Base-by-base conservation (phyloP, 2,888 invertebrate genomes). In the Macrosiphum euphorbiae region DNA sequence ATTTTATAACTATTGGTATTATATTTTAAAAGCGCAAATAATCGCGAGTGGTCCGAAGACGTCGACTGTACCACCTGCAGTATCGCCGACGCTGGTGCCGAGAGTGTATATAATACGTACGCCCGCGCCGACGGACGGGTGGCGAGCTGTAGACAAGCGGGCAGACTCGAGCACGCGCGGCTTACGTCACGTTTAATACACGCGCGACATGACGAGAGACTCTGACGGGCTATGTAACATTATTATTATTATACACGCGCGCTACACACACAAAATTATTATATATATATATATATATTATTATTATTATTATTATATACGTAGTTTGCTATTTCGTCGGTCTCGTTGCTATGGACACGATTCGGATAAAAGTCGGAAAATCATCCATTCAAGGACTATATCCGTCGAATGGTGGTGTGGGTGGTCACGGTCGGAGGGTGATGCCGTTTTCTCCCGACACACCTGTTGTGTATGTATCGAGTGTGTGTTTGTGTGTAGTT, bases 261-360 rank as follows among this genome's bases (percentile, higher is more conserved):
- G 35, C 67, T 13, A 28, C 3, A 86, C 90, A 47, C 44, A 67
- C 47, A n/a, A 35, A 47, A 50, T 90, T 90, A 88, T 47, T 35
- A 67, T 67, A 35, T 44, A 44, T 44, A 85, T 85, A 52, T 52
- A 52, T 44, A 44, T 85, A 20, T 86, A 44, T 85, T 44, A 44
- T 44, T 86, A 47, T 86, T 86, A n/a, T 52, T 88, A 88, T 88
- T 90, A 67, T 67, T 61, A 61, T 84, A 50, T 47, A 26, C 26
- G 28, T 84, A 52, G 78, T 84, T 90, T 84, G 61, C 88, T 55
- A 84, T 90, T 90, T 84, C 52, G 90, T 84, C 44, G 84, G 78
- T 90, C 90, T 78, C 92, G 92, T 92, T 67, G 58, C 87, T 50
- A 88, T 88, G 92, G 92, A 92, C 28, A 92, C 90, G 90, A 26